Conservation (phyloP, 2,888 invertebrate species). For the Thecocarcelia acutangulata region DNA sequence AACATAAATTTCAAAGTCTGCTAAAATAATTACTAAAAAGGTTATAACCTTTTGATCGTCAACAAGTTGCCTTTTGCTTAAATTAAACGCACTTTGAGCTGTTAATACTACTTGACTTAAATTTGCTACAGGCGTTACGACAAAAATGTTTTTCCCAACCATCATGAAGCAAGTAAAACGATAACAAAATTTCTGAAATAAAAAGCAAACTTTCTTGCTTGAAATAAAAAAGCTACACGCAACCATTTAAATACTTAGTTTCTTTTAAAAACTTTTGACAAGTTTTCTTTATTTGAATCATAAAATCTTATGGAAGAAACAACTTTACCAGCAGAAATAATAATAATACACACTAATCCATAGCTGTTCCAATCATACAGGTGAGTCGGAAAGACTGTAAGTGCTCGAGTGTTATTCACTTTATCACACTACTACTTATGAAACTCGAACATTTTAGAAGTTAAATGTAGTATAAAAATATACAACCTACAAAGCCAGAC, state of each 20-base stretch:
- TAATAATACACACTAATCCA: neutral
- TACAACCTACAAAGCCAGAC: conserved; percentile 50
- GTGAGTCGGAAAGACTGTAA: neutral
- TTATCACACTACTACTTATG: neutral
- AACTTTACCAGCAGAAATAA: conserved; percentile 14
- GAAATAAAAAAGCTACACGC: neutral
- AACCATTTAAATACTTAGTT: neutral
- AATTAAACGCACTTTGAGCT: neutral
- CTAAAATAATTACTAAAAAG: too few relatives aligned
- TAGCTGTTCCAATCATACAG: neutral
- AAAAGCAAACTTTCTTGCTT: conserved; percentile 42
- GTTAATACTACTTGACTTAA: conserved; percentile 3
- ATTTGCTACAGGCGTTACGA: neutral
- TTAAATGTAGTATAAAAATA: conserved; percentile 59
- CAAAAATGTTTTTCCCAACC: neutral
- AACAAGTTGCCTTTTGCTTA: too few relatives aligned
- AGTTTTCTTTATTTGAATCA: conserved; percentile 24
- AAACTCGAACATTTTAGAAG: conserved; percentile 38
- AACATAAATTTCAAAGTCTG: too few relatives aligned
- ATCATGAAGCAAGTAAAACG: neutral
- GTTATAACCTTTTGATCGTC: too few relatives aligned
- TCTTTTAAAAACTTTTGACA: conserved; percentile 35
- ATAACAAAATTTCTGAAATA: conserved; percentile 3
- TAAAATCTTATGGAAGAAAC: conserved; percentile 6
- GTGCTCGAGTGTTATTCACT: conserved; percentile 8